Base-by-base conservation (phyloP, 2,888 invertebrate genomes). In the Drosophila subsilvestris region DNA sequence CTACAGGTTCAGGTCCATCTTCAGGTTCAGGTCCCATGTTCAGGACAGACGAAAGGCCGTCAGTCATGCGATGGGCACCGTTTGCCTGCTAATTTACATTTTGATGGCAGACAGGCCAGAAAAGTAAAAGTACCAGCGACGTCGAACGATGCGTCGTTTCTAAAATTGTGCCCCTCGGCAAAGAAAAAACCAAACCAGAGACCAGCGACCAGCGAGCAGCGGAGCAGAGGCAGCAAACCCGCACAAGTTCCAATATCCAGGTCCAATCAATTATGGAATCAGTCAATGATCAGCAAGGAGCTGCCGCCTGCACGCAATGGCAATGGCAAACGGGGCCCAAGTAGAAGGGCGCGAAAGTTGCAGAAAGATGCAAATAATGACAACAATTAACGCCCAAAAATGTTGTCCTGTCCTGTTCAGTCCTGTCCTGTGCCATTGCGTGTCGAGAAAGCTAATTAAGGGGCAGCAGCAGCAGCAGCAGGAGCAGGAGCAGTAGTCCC, bases 231-330 rank as follows among this genome's bases (percentile, higher is more conserved):
- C 25, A 27, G 8, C 27, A 14, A n/a, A 37, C 14, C 37, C 37
- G 14, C 37, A 37, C 44, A 61, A 60, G 48, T 62, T 60, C 49
- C 49, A 56, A 47, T 48, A n/a, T 60, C 32, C 6, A 29, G 42
- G 51, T 51, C 58, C 83, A 80, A 85, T 85, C 85, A 87, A 85
- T 85, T 87, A 88, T 84, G 69, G 71, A 88, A 88, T 85, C 87
- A 79, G 68, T 76, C 89, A 85, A 72, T 76, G 87, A 80, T 80
- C 86, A 86, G 71, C 78, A 71, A 75, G 74, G 65, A 84, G 75
- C 79, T 75, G 84, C 61, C 53, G 68, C 66, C 62, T 54, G 60
- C 68, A 75, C 69, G 63, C 88, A 82, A 72, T 20, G 47, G 50
- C 71, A 32, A 14, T 20, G 54, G 54, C 7, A 60, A 32, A 20